Conservation (phyloP, 2,888 invertebrate species). For the Meiosimyza decipiens region DNA sequence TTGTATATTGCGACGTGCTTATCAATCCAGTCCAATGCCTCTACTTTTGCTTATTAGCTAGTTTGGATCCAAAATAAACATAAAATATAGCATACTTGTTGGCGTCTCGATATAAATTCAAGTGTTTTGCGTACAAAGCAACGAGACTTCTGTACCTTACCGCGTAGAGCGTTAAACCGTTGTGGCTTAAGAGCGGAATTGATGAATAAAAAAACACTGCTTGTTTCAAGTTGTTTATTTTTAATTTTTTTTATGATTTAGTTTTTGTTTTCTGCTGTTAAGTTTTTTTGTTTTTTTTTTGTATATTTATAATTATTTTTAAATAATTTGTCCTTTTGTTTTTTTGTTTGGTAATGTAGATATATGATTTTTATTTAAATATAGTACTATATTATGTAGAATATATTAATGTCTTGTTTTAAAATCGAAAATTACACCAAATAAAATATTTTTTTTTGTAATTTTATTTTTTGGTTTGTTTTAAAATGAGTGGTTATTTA, state of each 20-base stretch:
- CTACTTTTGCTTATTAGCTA: too few relatives aligned
- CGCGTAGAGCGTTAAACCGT: too few relatives aligned
- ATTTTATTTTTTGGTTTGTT: conserved; percentile 32
- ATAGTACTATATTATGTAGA: conserved; percentile 47
- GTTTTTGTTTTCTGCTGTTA: conserved; percentile 38
- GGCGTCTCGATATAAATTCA: too few relatives aligned
- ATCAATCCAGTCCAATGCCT: too few relatives aligned
- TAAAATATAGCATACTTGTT: too few relatives aligned
- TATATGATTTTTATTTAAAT: conserved; percentile 41
- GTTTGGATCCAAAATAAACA: too few relatives aligned
- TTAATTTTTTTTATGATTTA: conserved; percentile 23
- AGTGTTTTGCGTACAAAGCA: too few relatives aligned
- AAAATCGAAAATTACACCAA: conserved; percentile 21
- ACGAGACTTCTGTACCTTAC: too few relatives aligned
- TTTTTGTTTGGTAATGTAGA: conserved; percentile 44
- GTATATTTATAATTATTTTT: conserved; percentile 33
- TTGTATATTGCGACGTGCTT: too few relatives aligned
- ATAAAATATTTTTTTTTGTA: conserved; percentile 38
- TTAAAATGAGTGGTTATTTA: conserved; percentile 37
- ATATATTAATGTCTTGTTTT: conserved; percentile 47
- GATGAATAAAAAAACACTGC: neutral
- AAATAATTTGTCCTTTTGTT: conserved; percentile 39
- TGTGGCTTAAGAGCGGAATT: neutral
- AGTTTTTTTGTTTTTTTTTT: conserved; percentile 35
- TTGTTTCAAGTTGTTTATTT: conserved; percentile 19